phyloP scores from a whole-genome alignment of 2,113 vertebrate genomes.

The Struthio camelus region DNA sequence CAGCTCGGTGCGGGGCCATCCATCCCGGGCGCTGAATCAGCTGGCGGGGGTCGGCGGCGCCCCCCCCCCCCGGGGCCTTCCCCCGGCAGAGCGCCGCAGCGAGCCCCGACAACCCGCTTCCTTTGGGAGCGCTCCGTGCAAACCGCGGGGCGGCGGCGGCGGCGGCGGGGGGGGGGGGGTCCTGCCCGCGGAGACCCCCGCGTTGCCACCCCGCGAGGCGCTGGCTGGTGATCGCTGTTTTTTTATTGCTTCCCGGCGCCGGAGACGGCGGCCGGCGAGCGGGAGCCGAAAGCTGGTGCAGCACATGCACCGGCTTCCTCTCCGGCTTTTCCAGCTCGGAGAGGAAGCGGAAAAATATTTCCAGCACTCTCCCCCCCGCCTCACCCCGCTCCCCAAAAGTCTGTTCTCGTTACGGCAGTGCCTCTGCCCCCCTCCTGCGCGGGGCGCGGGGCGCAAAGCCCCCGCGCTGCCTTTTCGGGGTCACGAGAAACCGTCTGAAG shows the following conservation, averaged over 20 bases:
- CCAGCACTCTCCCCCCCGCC: not conserved
- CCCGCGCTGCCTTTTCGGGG: too few species aligned
- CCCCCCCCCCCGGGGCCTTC: too few species aligned
- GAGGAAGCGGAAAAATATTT: not conserved
- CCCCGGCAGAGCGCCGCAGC: too few species aligned
- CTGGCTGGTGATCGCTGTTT: not conserved
- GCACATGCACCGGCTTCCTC: constrained; percentile 32
- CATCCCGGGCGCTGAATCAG: too few species aligned
- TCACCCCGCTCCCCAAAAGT: not conserved
- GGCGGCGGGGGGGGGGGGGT: too few species aligned
- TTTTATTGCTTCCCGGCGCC: constrained; percentile 47
- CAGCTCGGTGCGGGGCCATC: too few species aligned
- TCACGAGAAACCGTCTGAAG: too few species aligned
- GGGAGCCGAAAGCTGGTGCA: not conserved
- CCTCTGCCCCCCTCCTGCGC: not conserved
- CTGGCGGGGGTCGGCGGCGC: too few species aligned
- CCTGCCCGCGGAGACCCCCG: too few species aligned
- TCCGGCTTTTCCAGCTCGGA: constrained; percentile 5
- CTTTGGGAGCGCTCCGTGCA: too few species aligned
- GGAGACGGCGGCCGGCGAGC: constrained; percentile 19
- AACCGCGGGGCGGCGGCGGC: too few species aligned
- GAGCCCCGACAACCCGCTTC: not conserved
- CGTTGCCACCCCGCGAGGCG: not conserved
- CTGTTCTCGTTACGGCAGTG: not conserved
- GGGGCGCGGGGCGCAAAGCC: too few species aligned